Evolutionary conservation across 2,113 vertebrate genomes (phyloP).

Genomic region (Lanius ludovicianus): DNA sequence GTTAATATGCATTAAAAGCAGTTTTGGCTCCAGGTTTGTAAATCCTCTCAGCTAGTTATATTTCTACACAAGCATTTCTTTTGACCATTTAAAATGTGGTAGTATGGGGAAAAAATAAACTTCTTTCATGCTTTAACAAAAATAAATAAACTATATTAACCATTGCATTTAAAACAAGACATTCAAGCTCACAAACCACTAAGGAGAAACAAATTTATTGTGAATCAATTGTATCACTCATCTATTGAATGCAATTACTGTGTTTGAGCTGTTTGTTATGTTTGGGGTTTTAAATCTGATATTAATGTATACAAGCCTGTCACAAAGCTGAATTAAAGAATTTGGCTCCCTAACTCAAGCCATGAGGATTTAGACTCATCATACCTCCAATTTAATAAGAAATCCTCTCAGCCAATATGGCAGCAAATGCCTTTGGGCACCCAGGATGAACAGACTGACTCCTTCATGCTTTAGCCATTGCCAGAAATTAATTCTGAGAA

Average conservation of each 20-base stretch:
- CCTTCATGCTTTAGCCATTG: background rate
- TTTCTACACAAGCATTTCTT: background rate
- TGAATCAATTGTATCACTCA: background rate
- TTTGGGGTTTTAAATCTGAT: background rate
- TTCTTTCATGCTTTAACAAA: background rate
- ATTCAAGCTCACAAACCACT: background rate
- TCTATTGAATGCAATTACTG: background rate
- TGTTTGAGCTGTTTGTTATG: background rate
- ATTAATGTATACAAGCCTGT: background rate
- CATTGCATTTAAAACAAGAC: background rate
- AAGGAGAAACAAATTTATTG: background rate
- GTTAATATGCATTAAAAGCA: constrained; percentile 15
- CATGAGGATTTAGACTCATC: background rate
- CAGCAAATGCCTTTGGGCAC: background rate
- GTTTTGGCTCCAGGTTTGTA: constrained; percentile 3
- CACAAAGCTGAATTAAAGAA: background rate
- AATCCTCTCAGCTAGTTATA: background rate
- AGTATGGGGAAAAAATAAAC: background rate
- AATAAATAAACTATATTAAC: background rate
- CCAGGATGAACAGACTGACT: background rate
- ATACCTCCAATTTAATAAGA: background rate
- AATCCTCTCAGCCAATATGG: background rate
- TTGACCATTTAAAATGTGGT: background rate
- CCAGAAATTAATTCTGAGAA: background rate
- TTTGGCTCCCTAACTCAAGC: background rate